These are phyloP conservation scores for Tortricodes alternella DNA, from an alignment of 2,888 invertebrate species.

Conservation along the genomic window DNA sequence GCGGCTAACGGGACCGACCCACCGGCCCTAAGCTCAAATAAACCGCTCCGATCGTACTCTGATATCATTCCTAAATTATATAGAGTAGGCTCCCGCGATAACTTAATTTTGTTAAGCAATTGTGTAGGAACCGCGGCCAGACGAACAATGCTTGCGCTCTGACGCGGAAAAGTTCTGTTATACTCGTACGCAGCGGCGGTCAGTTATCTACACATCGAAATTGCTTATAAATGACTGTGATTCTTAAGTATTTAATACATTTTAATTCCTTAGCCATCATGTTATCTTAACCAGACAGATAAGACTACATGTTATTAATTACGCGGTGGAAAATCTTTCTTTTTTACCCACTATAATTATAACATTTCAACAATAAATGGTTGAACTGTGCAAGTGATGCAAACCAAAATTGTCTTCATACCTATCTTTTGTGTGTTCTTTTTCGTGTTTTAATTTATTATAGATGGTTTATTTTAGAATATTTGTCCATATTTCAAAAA, in stretches of 20 bases:
- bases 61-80: slow-evolving; percentile 50
- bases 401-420: no score
- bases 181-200: neutral
- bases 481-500: no score
- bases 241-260: neutral
- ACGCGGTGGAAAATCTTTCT: no score
- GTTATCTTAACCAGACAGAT: slow-evolving; percentile 7
- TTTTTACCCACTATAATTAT: no score
- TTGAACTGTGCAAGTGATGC: no score
- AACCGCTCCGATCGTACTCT: slow-evolving; percentile 43
- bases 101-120: slow-evolving; percentile 16
- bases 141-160: slow-evolving; percentile 25
- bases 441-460: no score
- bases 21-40: slow-evolving; percentile 59
- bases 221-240: slow-evolving; percentile 16
- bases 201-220: slow-evolving; percentile 9
- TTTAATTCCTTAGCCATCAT: neutral
- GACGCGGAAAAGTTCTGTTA: slow-evolving; percentile 26
- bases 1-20: slow-evolving; percentile 62
- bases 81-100: slow-evolving; percentile 23
- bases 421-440: no score
- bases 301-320: no score
- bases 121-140: neutral
- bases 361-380: no score
- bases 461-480: no score